phyloP scores from a whole-genome alignment of 2,797 vertebrate species.

The Valencia hispanica region DNA sequence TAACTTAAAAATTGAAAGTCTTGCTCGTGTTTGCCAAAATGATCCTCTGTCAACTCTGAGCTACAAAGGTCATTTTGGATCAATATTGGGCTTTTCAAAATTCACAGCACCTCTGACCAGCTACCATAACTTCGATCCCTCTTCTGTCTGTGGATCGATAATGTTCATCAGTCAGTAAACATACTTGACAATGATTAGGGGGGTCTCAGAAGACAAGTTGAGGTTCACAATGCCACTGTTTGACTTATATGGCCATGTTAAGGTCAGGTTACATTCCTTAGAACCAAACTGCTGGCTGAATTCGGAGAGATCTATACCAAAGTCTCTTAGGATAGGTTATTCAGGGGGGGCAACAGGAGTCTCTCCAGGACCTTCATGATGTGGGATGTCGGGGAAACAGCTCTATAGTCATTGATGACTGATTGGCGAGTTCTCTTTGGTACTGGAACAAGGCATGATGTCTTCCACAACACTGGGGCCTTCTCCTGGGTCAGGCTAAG shows the following conservation, averaged over 20 bases:
- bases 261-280: neutral
- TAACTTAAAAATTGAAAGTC: neutral
- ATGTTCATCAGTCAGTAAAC: neutral
- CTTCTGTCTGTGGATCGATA: slow-evolving; percentile 7
- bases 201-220: neutral
- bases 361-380: too few species aligned
- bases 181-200: neutral
- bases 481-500: too few species aligned
- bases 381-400: too few species aligned
- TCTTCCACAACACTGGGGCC: too few species aligned
- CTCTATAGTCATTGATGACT: too few species aligned
- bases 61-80: slow-evolving; percentile 40
- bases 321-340: neutral
- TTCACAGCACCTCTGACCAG: slow-evolving; percentile 31
- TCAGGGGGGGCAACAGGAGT: too few species aligned
- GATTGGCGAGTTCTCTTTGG: too few species aligned
- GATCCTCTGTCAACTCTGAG: slow-evolving; percentile 5
- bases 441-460: too few species aligned
- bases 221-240: neutral
- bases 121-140: slow-evolving; percentile 19
- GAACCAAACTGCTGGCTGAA: neutral
- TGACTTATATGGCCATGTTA: neutral
- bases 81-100: slow-evolving; percentile 53
- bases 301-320: neutral
- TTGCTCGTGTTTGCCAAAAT: neutral